These are phyloP conservation scores for Dinocampus coccinellae DNA, from an alignment of 2,888 invertebrate species.

Conservation along the genomic window DNA sequence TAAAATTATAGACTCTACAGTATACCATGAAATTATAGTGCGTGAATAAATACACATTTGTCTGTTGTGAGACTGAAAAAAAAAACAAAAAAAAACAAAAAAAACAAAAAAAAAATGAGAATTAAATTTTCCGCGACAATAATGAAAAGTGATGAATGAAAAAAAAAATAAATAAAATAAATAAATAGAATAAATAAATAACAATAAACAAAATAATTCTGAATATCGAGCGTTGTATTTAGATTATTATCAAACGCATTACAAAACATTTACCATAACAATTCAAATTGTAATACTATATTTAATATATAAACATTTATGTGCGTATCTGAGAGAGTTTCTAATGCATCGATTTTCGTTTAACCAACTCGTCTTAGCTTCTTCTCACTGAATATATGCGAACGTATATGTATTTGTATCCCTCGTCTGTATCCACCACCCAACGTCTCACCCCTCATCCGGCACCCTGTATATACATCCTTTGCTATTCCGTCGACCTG, in stretches of 20 bases:
- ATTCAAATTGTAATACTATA: background rate
- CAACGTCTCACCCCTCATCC: constrained; percentile 30
- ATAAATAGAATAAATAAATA: too few species aligned
- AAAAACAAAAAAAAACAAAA: background rate
- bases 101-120: too few species aligned
- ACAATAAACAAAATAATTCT: too few species aligned
- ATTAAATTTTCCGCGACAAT: too few species aligned
- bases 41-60: background rate
- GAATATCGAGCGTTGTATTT: too few species aligned
- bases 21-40: constrained; percentile 17
- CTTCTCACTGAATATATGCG: constrained; percentile 32
- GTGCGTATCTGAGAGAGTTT: too few species aligned
- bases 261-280: background rate
- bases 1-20: constrained; percentile 14
- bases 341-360: constrained; percentile 66
- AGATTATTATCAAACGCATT: too few species aligned
- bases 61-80: background rate
- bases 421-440: constrained; percentile 20
- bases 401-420: background rate
- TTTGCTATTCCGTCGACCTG: constrained; percentile 37
- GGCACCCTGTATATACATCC: constrained; percentile 32
- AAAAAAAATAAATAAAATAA: too few species aligned
- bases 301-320: too few species aligned
- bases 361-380: constrained; percentile 47
- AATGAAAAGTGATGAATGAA: too few species aligned